Percentiles rank a stretch among this genome's conserved stretches.
Conservation (phyloP, 2,888 invertebrate genomes). For the Chaitophorus viminalis region DNA sequence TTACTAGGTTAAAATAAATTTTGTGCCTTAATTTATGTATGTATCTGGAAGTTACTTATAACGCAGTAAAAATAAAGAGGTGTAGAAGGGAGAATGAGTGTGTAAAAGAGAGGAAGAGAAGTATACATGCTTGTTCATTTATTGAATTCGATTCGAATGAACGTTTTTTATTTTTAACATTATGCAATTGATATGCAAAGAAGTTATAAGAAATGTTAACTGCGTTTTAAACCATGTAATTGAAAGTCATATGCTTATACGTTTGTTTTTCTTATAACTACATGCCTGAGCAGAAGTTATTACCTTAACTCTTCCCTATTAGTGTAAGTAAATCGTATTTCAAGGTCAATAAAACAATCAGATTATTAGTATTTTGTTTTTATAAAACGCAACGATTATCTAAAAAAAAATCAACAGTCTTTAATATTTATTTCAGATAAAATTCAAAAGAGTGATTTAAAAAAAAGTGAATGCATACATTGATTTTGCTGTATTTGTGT, state of each 20-base stretch:
- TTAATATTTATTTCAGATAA: slow-evolving; percentile 10
- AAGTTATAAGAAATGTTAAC: not conserved
- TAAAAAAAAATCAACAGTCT: not conserved
- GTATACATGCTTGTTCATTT: not conserved
- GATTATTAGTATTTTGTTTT: slow-evolving; percentile 18
- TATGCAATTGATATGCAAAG: slow-evolving; percentile 7
- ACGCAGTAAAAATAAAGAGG: not conserved
- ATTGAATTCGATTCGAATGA: slow-evolving; percentile 27
- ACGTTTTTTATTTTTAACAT: not conserved
- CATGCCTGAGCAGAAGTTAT: not conserved
- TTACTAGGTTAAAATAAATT: slow-evolving; percentile 19
- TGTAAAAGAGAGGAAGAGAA: not conserved
- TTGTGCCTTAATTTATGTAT: not conserved
- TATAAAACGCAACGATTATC: slow-evolving; percentile 4
- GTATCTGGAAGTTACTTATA: not conserved
- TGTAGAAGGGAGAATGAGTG: not conserved
- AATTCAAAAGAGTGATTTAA: not conserved
- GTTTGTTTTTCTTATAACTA: not conserved
- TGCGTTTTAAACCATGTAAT: slow-evolving; percentile 35
- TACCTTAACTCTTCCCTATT: slow-evolving; percentile 36
- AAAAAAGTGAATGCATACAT: not conserved
- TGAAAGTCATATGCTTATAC: not conserved
- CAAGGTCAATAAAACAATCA: slow-evolving; percentile 39
- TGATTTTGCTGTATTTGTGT: not conserved
- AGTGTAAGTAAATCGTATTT: slow-evolving; percentile 32